phyloP scores from a whole-genome alignment of 2,797 vertebrate genomes.

The Myripristis jacobus region DNA sequence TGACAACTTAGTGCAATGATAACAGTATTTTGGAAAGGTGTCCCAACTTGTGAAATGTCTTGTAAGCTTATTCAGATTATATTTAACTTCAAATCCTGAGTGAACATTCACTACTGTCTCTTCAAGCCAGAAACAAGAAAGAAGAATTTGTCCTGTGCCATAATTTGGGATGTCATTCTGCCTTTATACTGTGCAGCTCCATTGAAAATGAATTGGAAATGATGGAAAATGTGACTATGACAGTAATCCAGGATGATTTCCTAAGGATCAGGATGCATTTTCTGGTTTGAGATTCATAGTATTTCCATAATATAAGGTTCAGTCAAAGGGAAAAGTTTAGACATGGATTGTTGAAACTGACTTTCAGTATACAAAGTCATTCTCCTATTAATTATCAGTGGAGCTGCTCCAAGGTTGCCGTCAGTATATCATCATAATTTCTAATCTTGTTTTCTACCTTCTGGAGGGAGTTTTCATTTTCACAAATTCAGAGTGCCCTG shows the following conservation, averaged over 20 bases:
- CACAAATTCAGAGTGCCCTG: neutral
- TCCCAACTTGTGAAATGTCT: constrained; percentile 52
- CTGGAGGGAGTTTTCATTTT: neutral
- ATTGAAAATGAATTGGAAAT: constrained; percentile 65
- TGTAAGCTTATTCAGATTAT: constrained; percentile 47
- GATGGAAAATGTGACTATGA: constrained; percentile 73
- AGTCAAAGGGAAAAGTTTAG: constrained; percentile 69
- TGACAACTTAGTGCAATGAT: constrained; percentile 16
- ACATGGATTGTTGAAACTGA: constrained; percentile 56
- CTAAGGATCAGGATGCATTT: constrained; percentile 66
- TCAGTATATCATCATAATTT: constrained; percentile 11
- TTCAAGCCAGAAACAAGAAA: constrained; percentile 47
- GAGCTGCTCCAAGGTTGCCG: constrained; percentile 33
- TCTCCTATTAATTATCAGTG: constrained; percentile 32
- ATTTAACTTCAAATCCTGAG: constrained; percentile 46
- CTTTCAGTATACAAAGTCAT: constrained; percentile 34
- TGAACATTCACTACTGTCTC: constrained; percentile 53
- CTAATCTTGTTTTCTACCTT: neutral
- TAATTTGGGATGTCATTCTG: constrained; percentile 65
- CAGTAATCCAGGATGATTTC: constrained; percentile 72
- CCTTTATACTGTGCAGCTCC: constrained; percentile 48
- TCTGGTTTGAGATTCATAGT: constrained; percentile 47
- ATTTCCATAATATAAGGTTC: constrained; percentile 52
- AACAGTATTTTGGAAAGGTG: constrained; percentile 24
- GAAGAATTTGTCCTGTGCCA: constrained; percentile 54